Evolutionary conservation across 1,140 invertebrate species (phyloP).

Genomic region (Drosophila eugracilis): DNA sequence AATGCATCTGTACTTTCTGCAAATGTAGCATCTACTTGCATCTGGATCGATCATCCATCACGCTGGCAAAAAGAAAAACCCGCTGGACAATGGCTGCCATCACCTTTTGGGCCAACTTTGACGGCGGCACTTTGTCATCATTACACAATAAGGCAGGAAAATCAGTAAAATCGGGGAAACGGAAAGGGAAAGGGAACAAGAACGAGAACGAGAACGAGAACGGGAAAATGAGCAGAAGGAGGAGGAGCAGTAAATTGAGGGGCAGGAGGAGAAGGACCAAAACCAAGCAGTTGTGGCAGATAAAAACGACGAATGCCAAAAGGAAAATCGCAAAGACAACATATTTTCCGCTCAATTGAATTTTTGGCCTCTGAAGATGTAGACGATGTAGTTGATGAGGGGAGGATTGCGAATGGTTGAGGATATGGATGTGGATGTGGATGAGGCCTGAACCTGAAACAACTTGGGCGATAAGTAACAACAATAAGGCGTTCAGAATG

Average conservation of each 20-base stretch:
- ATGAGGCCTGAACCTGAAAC: conserved; percentile 39
- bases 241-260: conserved; percentile 41
- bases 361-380: conserved; percentile 69
- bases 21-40: conserved; percentile 7
- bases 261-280: conserved; percentile 29
- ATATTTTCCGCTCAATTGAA: conserved; percentile 82
- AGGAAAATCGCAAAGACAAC: conserved; percentile 81
- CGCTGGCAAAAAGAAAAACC: conserved; percentile 3
- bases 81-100: conserved; percentile 46
- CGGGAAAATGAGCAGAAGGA: conserved; percentile 7
- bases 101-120: conserved; percentile 60
- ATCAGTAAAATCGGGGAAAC: conserved; percentile 9
- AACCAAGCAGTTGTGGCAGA: conserved; percentile 44
- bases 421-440: background rate
- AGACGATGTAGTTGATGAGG: conserved; percentile 25
- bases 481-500: conserved; percentile 71
- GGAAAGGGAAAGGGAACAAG: conserved; percentile 7
- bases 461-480: conserved; percentile 79
- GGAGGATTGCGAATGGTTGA: conserved; percentile 9
- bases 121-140: conserved; percentile 76
- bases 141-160: conserved; percentile 69
- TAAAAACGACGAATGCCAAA: conserved; percentile 48
- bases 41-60: conserved; percentile 37
- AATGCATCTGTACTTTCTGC: conserved; percentile 12
- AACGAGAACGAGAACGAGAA: background rate